Evolutionary conservation across 2,888 invertebrate species (phyloP).

Genomic region (Disparrhopalites patrizii): DNA sequence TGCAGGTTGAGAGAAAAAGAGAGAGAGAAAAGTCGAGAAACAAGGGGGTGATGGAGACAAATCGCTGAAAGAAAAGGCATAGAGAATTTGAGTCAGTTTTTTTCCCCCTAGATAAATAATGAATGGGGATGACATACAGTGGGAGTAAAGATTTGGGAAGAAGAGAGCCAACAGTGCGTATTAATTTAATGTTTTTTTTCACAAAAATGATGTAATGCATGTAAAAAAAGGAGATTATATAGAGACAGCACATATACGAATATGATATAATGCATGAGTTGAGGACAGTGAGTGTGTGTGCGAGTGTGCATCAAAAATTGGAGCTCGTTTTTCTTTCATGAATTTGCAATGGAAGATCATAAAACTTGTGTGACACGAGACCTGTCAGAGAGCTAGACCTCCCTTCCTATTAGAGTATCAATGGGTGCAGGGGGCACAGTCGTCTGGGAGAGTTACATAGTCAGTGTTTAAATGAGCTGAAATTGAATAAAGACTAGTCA

Average conservation of each 20-base stretch:
- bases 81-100: background rate
- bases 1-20: no score
- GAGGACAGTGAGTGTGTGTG: no score
- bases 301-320: constrained; percentile 5
- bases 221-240: background rate
- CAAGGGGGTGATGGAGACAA: background rate
- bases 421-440: constrained; percentile 8
- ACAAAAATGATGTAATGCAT: constrained; percentile 9
- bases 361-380: constrained; percentile 46
- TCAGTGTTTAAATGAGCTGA: constrained; percentile 14
- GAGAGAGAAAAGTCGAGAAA: no score
- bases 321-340: constrained; percentile 33
- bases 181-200: constrained; percentile 25
- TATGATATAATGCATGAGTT: no score
- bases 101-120: constrained; percentile 12
- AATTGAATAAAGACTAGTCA: constrained; percentile 31
- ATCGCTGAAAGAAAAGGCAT: background rate
- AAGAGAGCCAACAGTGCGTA: constrained; percentile 9
- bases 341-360: constrained; percentile 47
- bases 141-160: background rate
- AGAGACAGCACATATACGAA: background rate
- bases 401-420: constrained; percentile 40
- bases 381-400: constrained; percentile 47
- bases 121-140: background rate
- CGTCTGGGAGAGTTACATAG: no score